These are phyloP conservation scores for Philhelius pedissequus DNA, from an alignment of 2,888 invertebrate genomes.

Conservation along the genomic window DNA sequence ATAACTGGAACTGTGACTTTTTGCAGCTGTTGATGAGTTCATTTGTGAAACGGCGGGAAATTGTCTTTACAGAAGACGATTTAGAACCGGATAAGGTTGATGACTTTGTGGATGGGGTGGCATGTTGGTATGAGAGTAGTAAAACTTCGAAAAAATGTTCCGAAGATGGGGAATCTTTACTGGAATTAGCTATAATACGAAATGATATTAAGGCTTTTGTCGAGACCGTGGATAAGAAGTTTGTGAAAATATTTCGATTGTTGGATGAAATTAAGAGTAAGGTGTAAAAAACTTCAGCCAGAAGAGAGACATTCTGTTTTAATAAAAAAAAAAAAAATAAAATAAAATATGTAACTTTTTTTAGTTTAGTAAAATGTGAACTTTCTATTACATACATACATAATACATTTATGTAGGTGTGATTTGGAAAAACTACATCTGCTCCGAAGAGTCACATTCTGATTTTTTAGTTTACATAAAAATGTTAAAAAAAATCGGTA, in stretches of 20 bases:
- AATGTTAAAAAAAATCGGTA: too few relatives aligned
- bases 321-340: background rate
- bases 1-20: conserved; percentile 78
- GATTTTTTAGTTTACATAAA: too few relatives aligned
- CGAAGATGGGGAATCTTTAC: conserved; percentile 58
- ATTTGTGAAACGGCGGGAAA: conserved; percentile 75
- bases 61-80: conserved; percentile 75
- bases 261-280: conserved; percentile 76
- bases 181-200: conserved; percentile 76
- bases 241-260: conserved; percentile 75
- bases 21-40: conserved; percentile 76
- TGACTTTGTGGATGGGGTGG: conserved; percentile 76
- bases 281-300: too few relatives aligned
- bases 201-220: conserved; percentile 76
- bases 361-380: too few relatives aligned
- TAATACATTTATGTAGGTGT: too few relatives aligned
- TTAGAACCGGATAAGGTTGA: conserved; percentile 76
- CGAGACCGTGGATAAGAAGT: conserved; percentile 75
- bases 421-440: too few relatives aligned
- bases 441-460: too few relatives aligned
- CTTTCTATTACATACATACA: too few relatives aligned
- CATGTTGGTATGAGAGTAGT: conserved; percentile 77
- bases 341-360: background rate
- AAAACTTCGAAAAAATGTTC: conserved; percentile 73
- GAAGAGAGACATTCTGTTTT: background rate